These are phyloP conservation scores for Lacerta viridis DNA, from an alignment of 2,797 vertebrate genomes.

Conservation along the genomic window DNA sequence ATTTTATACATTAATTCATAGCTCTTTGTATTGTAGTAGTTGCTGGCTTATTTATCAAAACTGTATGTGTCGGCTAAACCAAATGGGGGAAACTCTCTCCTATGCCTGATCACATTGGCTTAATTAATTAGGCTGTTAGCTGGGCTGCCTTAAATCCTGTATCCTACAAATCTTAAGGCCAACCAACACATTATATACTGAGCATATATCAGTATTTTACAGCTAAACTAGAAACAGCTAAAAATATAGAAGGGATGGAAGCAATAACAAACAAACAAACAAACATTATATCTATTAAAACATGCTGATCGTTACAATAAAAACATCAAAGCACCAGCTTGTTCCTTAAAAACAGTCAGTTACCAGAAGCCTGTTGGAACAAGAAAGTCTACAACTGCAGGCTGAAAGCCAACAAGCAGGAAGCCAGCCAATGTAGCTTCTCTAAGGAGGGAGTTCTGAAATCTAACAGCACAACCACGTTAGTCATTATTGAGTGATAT, in stretches of 20 bases:
- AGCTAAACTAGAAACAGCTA: too few species aligned
- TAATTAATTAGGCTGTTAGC: not conserved
- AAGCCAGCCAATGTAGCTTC: too few species aligned
- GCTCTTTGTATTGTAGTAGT: conserved; percentile 37
- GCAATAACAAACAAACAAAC: conserved; percentile 35
- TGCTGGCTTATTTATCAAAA: not conserved
- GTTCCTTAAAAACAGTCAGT: too few species aligned
- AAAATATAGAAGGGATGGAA: not conserved
- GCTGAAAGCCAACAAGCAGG: too few species aligned
- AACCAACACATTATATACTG: not conserved
- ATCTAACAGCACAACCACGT: conserved; percentile 16
- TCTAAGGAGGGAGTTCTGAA: too few species aligned
- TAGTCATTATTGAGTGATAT: conserved; percentile 30
- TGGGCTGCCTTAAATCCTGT: not conserved
- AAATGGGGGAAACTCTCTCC: not conserved
- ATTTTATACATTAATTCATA: conserved; percentile 40
- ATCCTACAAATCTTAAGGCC: not conserved
- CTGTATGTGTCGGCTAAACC: not conserved
- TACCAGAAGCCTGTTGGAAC: too few species aligned
- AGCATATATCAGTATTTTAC: not conserved
- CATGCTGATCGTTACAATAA: too few species aligned
- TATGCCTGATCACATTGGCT: not conserved
- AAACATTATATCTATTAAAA: too few species aligned
- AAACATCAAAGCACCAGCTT: too few species aligned
- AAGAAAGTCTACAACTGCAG: too few species aligned